phyloP scores from a whole-genome alignment of 1,140 invertebrate genomes.

The Cydia splendana region DNA sequence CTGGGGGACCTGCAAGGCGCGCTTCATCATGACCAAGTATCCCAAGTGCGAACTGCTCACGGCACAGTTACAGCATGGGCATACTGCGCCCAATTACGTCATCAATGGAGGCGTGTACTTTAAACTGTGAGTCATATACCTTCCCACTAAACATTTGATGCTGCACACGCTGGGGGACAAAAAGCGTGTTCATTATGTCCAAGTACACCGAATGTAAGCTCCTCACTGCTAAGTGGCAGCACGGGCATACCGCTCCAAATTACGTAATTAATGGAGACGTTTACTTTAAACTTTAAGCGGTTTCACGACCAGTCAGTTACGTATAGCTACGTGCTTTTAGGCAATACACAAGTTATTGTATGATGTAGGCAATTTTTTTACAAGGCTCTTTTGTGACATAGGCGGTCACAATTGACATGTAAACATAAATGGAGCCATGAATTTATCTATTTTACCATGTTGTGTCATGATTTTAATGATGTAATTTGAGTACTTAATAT shows the following conservation, averaged over 20 bases:
- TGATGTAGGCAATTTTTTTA: no score
- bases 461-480: no score
- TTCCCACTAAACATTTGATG: background rate
- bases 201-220: background rate
- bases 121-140: background rate
- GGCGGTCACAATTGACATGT: no score
- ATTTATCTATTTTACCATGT: no score
- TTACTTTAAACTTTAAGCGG: background rate
- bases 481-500: no score
- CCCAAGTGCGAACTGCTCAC: conserved; percentile 5
- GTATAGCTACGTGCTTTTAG: no score
- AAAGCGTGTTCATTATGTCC: conserved; percentile 14
- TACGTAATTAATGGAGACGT: conserved; percentile 17
- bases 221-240: background rate
- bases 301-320: background rate
- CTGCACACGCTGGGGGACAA: conserved; percentile 13
- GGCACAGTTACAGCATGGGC: background rate
- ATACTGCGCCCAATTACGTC: background rate
- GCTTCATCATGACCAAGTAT: conserved; percentile 30
- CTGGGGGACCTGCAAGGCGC: conserved; percentile 27
- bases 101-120: conserved; percentile 23
- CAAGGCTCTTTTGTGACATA: no score
- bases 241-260: background rate
- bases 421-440: no score
- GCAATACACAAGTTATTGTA: no score